A percentile compares a stretch with the other conserved stretches of the same genome.
Conservation (phyloP, 2,888 invertebrate genomes). For the Cryptops parisi region DNA sequence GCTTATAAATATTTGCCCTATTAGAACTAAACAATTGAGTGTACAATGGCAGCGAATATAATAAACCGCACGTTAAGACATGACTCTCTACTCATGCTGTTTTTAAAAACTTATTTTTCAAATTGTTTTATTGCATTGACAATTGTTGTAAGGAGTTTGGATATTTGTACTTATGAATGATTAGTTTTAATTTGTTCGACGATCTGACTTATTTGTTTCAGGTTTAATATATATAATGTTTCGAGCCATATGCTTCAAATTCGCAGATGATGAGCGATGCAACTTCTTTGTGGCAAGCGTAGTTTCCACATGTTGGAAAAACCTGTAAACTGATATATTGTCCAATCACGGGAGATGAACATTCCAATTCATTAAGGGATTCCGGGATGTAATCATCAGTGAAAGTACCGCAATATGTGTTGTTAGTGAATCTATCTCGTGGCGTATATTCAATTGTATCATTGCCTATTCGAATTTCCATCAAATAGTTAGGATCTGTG, state of each 20-base stretch:
- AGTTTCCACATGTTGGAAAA: not conserved
- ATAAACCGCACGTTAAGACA: no score
- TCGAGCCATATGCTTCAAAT: not conserved
- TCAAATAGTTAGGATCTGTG: not conserved
- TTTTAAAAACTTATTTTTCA: not conserved
- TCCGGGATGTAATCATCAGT: not conserved
- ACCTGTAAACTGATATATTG: not conserved
- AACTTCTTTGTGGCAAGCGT: not conserved
- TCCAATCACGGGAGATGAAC: not conserved
- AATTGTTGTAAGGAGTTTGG: no score
- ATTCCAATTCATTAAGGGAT: not conserved
- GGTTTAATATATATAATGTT: no score
- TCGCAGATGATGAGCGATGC: not conserved
- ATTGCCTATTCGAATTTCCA: not conserved
- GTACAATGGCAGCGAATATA: no score
- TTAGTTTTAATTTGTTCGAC: not conserved
- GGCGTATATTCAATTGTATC: not conserved
- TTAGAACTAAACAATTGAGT: no score
- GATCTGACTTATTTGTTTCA: not conserved
- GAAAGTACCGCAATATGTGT: not conserved
- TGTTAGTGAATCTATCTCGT: not conserved
- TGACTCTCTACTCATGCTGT: no score
- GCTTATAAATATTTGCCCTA: not conserved
- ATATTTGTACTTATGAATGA: not conserved
- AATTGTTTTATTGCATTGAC: not conserved